Conservation (phyloP, 2,797 vertebrate genomes). For the Nyctalus aviator region DNA sequence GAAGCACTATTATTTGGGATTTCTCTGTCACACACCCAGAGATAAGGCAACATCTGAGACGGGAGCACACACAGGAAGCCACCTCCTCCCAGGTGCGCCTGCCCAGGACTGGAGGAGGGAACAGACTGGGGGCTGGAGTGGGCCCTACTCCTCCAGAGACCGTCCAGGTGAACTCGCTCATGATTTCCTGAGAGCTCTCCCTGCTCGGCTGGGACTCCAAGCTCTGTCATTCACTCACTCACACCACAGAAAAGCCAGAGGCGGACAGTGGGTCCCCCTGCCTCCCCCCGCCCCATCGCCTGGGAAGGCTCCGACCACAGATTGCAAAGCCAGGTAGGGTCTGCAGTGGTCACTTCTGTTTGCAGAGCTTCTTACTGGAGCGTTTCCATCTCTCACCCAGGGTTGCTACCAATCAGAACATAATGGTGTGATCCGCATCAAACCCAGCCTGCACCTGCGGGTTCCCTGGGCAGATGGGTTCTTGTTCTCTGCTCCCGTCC, state of each 20-base stretch:
- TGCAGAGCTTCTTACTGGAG: not conserved
- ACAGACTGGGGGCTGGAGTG: not conserved
- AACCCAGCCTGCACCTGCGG: not conserved
- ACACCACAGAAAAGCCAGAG: not conserved
- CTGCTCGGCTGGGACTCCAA: not conserved
- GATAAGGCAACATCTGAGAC: not conserved
- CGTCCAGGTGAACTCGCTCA: not conserved
- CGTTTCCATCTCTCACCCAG: not conserved
- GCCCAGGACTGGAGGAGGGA: not conserved
- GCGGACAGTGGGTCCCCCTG: not conserved
- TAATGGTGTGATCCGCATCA: too few species aligned
- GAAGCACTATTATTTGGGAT: not conserved
- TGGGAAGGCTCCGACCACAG: not conserved
- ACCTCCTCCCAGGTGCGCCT: not conserved
- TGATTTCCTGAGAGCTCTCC: not conserved
- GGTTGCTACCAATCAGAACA: not conserved
- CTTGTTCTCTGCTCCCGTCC: not conserved
- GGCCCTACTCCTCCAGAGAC: not conserved
- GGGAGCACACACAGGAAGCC: not conserved
- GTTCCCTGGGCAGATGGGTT: not conserved
- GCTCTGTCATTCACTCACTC: not conserved
- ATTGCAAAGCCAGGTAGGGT: not conserved
- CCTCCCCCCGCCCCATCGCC: accelerated
- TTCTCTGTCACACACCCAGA: not conserved
- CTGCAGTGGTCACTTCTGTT: not conserved